Conservation (phyloP, 2,113 vertebrate genomes). For the Passerina amoena region DNA sequence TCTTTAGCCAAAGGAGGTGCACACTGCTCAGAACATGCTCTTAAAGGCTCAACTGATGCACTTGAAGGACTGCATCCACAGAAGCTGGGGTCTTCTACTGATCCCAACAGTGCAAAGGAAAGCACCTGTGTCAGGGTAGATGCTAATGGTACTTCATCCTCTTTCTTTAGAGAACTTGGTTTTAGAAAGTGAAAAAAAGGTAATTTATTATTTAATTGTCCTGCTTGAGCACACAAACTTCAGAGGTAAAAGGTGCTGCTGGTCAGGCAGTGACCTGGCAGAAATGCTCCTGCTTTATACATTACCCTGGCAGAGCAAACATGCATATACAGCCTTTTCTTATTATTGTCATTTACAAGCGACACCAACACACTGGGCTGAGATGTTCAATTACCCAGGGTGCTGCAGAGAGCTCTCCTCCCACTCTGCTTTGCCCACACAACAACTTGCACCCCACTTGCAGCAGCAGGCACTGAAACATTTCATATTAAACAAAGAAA, state of each 20-base stretch:
- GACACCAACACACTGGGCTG: neutral
- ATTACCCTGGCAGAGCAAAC: neutral
- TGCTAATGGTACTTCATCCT: neutral
- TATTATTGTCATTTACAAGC: neutral
- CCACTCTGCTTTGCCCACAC: neutral
- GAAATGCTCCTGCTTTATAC: neutral
- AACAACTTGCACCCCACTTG: neutral
- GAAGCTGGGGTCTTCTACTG: neutral
- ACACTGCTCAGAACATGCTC: rapidly evolving
- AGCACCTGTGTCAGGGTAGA: rapidly evolving
- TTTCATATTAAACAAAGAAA: neutral
- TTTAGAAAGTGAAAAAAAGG: neutral
- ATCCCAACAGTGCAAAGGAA: neutral
- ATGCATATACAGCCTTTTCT: neutral
- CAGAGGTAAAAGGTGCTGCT: neutral
- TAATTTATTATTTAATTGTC: neutral
- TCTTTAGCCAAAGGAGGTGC: neutral
- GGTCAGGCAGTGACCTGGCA: neutral
- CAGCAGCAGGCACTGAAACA: neutral
- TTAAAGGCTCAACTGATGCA: neutral
- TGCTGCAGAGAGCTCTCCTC: neutral
- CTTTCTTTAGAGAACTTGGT: neutral
- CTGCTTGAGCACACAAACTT: neutral
- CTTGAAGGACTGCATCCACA: neutral
- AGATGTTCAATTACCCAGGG: neutral